Evolutionary conservation across 2,113 vertebrate species (phyloP).

Genomic region (Poeciliopsis prolifica): DNA sequence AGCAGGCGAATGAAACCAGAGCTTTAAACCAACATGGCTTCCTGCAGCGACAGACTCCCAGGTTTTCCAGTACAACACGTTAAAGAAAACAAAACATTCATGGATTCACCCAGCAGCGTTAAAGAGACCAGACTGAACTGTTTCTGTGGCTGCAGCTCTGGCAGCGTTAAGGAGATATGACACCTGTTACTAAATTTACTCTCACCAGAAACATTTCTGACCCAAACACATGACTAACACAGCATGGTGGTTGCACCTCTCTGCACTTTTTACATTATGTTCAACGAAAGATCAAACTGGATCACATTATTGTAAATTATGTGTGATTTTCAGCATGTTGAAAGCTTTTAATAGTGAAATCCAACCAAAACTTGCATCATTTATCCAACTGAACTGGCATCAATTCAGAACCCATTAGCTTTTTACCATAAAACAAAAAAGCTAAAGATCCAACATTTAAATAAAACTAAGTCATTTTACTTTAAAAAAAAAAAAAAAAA

Average conservation of each 20-base stretch:
- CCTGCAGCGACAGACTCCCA: neutral
- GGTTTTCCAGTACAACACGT: neutral
- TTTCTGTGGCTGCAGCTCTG: constrained; percentile 7
- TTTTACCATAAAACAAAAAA: too few relatives aligned
- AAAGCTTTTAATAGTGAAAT: too few relatives aligned
- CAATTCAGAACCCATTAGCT: too few relatives aligned
- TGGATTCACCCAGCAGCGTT: neutral
- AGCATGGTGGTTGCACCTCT: too few relatives aligned
- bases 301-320: neutral
- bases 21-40: neutral
- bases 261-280: too few relatives aligned
- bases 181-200: constrained; percentile 61
- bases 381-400: too few relatives aligned
- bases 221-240: neutral
- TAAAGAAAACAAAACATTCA: neutral
- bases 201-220: neutral
- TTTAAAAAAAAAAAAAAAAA: too few relatives aligned
- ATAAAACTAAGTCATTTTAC: too few relatives aligned
- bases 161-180: constrained; percentile 5
- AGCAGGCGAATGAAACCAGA: constrained; percentile 32
- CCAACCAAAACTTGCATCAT: too few relatives aligned
- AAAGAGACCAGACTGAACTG: neutral
- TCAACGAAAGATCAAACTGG: neutral
- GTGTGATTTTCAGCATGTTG: too few relatives aligned
- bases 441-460: too few relatives aligned